Evolutionary conservation across 2,888 invertebrate genomes (phyloP), one percentile per base, ranked within the genome.

Genomic region (Geophilus truncorum): DNA sequence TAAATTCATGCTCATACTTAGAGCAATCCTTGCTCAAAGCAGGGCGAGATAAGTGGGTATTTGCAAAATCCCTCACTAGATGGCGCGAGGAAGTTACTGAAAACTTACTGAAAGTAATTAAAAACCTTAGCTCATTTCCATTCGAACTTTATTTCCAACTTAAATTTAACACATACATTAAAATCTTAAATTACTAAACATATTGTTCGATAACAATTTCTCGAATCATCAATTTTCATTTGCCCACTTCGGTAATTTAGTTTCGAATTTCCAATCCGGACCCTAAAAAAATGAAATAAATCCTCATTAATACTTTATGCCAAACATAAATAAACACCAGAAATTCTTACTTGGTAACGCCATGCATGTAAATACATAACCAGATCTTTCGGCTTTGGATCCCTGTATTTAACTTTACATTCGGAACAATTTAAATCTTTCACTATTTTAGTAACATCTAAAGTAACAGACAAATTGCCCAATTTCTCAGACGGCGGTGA

Each of bases 331-430:
- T 4, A 34, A 34, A 77, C 7, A 18, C 25, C 32, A 9, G n/a
- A 3, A 25, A 28, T 51, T 10, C 82, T 81, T 82, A 86, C 86
- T 83, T 85, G 83, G 81, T 88, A 88, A 25, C 83, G 84, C 80
- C 87, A 84, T 34, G 97, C 97, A 88, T 98, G 98, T 75, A 98
- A 91, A 88, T 95, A 98, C 95, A 98, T 96, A 84, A 97, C 93
- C 82, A 98, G 91, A 87, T 97, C 96, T 84, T 93, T 91, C 0
- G 95, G 94, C 83, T 93, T 92, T 0, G 98, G 97, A 88, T 98
- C 97, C 83, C 94, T 90, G 89, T 95, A 97, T 82, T 94, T 91
- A 81, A 95, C 93, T 88, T 94, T 94, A 88, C 97, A 98, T 88
- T 96, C 95, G 87, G 94, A 93, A 89, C 97, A 98, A 86, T 95